Conservation (phyloP, 2,888 invertebrate genomes). For the Creontiades dilutus region DNA sequence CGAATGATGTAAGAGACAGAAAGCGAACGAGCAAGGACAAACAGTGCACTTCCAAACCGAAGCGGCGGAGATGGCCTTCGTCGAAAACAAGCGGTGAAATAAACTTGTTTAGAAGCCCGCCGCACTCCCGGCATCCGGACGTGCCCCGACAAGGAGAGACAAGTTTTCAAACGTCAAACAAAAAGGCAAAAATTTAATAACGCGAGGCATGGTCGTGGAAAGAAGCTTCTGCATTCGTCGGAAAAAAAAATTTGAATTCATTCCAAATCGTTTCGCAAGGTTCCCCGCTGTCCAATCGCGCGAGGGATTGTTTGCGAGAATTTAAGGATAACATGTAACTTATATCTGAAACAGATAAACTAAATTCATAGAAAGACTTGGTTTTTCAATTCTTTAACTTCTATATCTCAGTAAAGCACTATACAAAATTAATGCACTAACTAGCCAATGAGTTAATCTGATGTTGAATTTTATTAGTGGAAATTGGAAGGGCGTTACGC, state of each 20-base stretch:
- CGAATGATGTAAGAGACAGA: conserved; percentile 16
- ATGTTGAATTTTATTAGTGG: too few species aligned
- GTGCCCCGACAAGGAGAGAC: conserved; percentile 42
- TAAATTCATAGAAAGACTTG: too few species aligned
- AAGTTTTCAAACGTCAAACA: conserved; percentile 13
- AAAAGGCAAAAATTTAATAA: conserved; percentile 31
- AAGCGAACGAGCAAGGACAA: conserved; percentile 17
- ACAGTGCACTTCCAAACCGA: conserved; percentile 23
- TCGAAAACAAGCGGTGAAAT: conserved; percentile 33
- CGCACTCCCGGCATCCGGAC: conserved; percentile 13
- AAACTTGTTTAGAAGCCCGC: conserved; percentile 6
- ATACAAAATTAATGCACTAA: too few species aligned
- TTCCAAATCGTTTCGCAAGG: too few species aligned
- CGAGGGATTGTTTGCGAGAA: too few species aligned
- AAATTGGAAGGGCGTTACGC: too few species aligned
- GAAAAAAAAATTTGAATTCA: background rate
- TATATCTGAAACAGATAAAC: too few species aligned
- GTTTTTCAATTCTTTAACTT: too few species aligned
- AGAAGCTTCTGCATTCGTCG: background rate
- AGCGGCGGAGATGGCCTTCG: conserved; percentile 16
- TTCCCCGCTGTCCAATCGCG: too few species aligned
- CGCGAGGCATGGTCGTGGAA: background rate
- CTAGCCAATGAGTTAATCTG: too few species aligned
- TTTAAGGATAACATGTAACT: too few species aligned
- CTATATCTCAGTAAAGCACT: too few species aligned